Conservation (phyloP, 2,888 invertebrate species). For the Acleris sparsana region DNA sequence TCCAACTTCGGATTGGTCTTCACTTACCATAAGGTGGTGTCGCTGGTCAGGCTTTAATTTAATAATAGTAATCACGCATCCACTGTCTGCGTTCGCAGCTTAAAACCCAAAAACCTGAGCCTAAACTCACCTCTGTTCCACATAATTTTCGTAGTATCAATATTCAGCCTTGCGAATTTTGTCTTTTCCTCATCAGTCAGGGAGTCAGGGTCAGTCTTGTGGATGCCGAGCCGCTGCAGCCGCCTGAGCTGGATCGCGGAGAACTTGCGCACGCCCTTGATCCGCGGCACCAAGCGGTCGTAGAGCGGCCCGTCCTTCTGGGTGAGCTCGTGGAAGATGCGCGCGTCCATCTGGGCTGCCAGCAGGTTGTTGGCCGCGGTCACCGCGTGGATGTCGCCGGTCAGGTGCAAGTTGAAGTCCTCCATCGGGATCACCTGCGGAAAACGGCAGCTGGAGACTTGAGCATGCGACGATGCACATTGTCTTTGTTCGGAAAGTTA, state of each 20-base stretch:
- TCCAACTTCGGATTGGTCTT: too few relatives aligned
- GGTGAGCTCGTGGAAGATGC: constrained; percentile 98
- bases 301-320: constrained; percentile 94
- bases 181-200: constrained; percentile 91
- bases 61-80: too few relatives aligned
- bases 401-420: constrained; percentile 98
- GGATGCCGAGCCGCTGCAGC: constrained; percentile 89
- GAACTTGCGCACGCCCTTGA: constrained; percentile 91
- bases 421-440: constrained; percentile 98
- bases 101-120: background rate
- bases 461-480: background rate
- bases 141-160: constrained; percentile 94
- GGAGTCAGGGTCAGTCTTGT: constrained; percentile 91
- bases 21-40: too few relatives aligned
- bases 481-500: too few relatives aligned
- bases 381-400: constrained; percentile 99
- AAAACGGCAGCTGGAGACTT: background rate
- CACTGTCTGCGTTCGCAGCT: too few relatives aligned
- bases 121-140: constrained; percentile 92
- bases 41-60: too few relatives aligned
- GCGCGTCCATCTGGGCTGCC: constrained; percentile 98
- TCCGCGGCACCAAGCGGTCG: constrained; percentile 92
- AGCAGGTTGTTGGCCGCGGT: constrained; percentile 98
- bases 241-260: constrained; percentile 93
- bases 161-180: constrained; percentile 93